phyloP scores from a whole-genome alignment of 2,113 vertebrate genomes.

The Callionymus lyra region DNA sequence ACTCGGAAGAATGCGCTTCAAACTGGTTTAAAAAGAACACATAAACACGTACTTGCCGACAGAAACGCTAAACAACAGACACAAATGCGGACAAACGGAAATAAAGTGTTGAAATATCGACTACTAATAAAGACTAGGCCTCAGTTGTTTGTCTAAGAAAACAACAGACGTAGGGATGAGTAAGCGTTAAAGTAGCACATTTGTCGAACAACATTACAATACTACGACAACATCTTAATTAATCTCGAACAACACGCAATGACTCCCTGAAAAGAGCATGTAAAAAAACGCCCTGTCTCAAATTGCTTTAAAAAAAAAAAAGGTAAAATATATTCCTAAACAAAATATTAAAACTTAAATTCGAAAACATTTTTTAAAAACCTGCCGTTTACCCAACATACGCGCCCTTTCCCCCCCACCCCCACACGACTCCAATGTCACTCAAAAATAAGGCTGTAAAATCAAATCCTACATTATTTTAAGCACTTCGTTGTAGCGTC shows the following conservation, averaged over 20 bases:
- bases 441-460: constrained; percentile 18
- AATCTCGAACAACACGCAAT: too few relatives aligned
- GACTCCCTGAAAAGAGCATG: background rate
- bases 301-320: background rate
- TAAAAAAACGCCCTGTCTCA: background rate
- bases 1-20: accelerated
- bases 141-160: background rate
- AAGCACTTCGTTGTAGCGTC: background rate
- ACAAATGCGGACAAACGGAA: too few relatives aligned
- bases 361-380: background rate
- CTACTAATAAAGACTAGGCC: too few relatives aligned
- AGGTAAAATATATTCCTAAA: too few relatives aligned
- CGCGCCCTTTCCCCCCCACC: constrained; percentile 70
- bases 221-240: too few relatives aligned
- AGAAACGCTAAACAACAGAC: background rate
- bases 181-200: background rate
- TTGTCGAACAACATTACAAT: constrained; percentile 1
- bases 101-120: too few relatives aligned
- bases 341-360: background rate
- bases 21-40: too few relatives aligned
- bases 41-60: too few relatives aligned
- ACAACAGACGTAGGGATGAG: background rate
- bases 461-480: background rate
- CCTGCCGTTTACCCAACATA: constrained; percentile 42
- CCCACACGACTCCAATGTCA: constrained; percentile 67